phyloP scores from a whole-genome alignment of 2,113 vertebrate species.

The Salvator merianae region DNA sequence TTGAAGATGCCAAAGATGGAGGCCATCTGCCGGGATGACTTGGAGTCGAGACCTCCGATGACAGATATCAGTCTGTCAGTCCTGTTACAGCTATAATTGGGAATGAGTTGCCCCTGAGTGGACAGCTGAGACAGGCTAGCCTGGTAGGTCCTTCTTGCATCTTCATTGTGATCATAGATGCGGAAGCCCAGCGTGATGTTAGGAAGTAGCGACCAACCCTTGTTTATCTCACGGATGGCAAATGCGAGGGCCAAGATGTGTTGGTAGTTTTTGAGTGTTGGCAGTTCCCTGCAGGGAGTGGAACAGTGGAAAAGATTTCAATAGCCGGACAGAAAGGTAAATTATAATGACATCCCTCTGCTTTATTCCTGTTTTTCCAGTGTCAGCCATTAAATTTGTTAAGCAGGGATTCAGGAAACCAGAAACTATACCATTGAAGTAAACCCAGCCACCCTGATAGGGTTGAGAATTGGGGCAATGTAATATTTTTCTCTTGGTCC shows the following conservation, averaged over 20 bases:
- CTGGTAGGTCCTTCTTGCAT: not conserved
- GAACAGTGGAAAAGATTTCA: no score
- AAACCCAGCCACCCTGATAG: no score
- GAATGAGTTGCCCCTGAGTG: not conserved
- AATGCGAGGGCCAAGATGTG: not conserved
- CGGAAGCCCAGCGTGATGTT: not conserved
- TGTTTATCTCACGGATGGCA: not conserved
- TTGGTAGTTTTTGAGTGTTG: not conserved
- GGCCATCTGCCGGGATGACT: not conserved
- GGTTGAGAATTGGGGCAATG: no score
- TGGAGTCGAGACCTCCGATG: not conserved
- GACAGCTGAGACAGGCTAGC: not conserved
- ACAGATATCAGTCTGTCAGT: not conserved
- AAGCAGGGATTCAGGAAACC: no score
- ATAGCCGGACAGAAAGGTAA: no score
- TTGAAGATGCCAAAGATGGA: not conserved
- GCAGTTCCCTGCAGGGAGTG: not conserved
- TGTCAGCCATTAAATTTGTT: no score
- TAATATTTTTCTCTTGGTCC: no score
- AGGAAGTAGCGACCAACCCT: not conserved
- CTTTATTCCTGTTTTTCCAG: no score
- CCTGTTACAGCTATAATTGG: not conserved
- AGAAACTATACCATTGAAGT: no score
- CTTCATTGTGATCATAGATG: not conserved
- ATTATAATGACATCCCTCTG: no score